phyloP scores from a whole-genome alignment of 2,113 vertebrate genomes.

The Nyctereutes procyonoides region DNA sequence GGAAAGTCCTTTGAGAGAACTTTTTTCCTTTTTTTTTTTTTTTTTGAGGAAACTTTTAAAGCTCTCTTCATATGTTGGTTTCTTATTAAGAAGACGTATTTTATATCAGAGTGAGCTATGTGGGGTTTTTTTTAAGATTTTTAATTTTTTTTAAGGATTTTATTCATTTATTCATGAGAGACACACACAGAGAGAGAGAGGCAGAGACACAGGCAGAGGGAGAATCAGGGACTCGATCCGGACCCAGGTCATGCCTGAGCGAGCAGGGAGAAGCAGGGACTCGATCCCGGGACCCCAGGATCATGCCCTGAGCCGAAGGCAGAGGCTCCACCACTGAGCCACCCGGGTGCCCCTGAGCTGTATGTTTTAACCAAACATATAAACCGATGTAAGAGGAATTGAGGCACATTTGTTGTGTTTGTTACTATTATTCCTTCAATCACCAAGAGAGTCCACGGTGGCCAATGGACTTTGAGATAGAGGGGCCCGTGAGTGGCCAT shows the following conservation, averaged over 20 bases:
- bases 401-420: neutral
- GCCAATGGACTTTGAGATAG: neutral
- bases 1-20: neutral
- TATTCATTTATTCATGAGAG: too few species aligned
- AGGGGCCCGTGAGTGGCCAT: neutral
- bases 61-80: neutral
- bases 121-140: too few species aligned
- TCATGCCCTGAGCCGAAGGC: too few species aligned
- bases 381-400: neutral
- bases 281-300: too few species aligned
- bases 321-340: too few species aligned
- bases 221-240: too few species aligned
- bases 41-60: neutral
- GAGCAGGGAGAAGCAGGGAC: too few species aligned
- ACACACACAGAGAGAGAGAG: too few species aligned
- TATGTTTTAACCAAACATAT: neutral
- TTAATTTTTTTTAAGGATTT: too few species aligned
- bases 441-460: neutral
- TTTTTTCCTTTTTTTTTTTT: neutral
- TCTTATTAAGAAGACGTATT: neutral
- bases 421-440: neutral
- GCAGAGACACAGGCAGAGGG: too few species aligned
- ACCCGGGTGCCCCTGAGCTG: neutral
- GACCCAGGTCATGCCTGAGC: too few species aligned
- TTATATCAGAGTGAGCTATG: neutral